Conservation (phyloP, 2,888 invertebrate genomes). For the Lathronympha strigana region DNA sequence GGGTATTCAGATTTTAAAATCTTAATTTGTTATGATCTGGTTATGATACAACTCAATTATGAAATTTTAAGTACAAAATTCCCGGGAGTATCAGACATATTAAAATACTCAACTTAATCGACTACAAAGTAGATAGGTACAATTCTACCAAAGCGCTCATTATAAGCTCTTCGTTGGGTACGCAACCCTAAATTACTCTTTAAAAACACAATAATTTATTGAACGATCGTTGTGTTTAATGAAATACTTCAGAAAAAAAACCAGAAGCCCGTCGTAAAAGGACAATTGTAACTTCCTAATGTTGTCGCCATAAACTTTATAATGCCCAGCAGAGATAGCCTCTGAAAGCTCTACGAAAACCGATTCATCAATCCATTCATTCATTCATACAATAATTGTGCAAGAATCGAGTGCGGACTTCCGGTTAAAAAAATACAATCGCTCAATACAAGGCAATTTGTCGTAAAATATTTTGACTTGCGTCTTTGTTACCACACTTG, state of each 20-base stretch:
- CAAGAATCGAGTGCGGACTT: conserved; percentile 63
- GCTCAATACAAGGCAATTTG: conserved; percentile 60
- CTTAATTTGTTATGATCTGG: too few species aligned
- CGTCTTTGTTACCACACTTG: conserved; percentile 66
- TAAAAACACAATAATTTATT: background rate
- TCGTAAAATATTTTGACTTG: conserved; percentile 75
- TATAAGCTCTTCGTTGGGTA: too few species aligned
- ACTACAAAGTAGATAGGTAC: too few species aligned
- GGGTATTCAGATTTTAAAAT: too few species aligned
- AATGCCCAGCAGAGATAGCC: conserved; percentile 45
- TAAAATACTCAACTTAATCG: too few species aligned
- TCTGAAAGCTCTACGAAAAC: conserved; percentile 49
- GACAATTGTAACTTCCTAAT: conserved; percentile 5
- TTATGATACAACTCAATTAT: too few species aligned
- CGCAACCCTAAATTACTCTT: too few species aligned
- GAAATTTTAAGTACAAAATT: too few species aligned
- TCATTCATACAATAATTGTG: conserved; percentile 46
- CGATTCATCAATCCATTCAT: conserved; percentile 61
- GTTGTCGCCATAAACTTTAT: conserved; percentile 17
- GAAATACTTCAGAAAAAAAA: background rate
- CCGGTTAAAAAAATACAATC: conserved; percentile 59
- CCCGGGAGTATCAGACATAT: too few species aligned
- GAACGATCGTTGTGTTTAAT: background rate
- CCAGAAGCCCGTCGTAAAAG: conserved; percentile 1
- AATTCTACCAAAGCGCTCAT: too few species aligned